These are phyloP conservation scores for Drosophila lacicola DNA, from an alignment of 2,888 invertebrate species.

Conservation along the genomic window DNA sequence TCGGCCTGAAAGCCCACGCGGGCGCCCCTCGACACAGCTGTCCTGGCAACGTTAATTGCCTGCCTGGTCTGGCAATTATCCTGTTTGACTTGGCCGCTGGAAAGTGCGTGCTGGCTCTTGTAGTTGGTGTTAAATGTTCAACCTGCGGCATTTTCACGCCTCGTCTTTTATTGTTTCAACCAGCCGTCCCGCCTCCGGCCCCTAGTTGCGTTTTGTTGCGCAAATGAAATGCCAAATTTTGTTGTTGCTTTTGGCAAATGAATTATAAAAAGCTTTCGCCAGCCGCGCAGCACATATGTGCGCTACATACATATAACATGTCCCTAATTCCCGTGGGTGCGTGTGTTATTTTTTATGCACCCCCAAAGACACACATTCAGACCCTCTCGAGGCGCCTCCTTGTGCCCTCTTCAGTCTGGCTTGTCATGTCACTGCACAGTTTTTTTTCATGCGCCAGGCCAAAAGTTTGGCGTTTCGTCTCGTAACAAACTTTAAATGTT, in stretches of 20 bases:
- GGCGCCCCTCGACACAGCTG: neutral
- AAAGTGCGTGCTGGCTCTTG: constrained; percentile 44
- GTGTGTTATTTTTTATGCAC: constrained; percentile 60
- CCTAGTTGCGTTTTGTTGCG: constrained; percentile 10
- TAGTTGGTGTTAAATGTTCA: constrained; percentile 63
- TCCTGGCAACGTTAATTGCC: constrained; percentile 46
- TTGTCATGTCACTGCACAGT: constrained; percentile 54
- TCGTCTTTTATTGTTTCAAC: constrained; percentile 61
- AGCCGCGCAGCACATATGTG: constrained; percentile 34
- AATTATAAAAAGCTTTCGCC: constrained; percentile 59
- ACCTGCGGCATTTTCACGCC: constrained; percentile 74
- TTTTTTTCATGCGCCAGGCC: neutral
- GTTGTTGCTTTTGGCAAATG: constrained; percentile 43
- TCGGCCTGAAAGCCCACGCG: too few species aligned
- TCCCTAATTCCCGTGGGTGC: constrained; percentile 31
- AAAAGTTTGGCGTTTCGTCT: constrained; percentile 39
- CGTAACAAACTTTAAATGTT: constrained; percentile 66
- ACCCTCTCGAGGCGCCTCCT: neutral
- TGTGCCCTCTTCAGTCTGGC: constrained; percentile 24
- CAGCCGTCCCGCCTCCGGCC: neutral
- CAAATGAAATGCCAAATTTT: constrained; percentile 44
- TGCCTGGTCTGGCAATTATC: constrained; percentile 56
- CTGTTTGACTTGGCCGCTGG: constrained; percentile 53
- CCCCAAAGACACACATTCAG: constrained; percentile 21
- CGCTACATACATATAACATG: constrained; percentile 56